phyloP scores from a whole-genome alignment of 1,140 invertebrate species.

The Drosophila funebris region DNA sequence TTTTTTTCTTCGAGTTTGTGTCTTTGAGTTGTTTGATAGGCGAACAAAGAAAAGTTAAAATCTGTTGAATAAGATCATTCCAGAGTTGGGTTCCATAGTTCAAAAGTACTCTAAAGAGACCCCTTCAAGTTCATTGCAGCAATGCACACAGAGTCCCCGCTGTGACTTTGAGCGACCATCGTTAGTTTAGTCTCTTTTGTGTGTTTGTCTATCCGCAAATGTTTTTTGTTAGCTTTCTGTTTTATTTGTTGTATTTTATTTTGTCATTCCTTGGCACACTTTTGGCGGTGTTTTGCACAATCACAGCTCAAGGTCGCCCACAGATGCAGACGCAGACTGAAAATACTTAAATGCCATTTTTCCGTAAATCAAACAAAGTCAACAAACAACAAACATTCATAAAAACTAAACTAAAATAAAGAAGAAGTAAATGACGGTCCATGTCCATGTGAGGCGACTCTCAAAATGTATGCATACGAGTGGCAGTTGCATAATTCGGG shows the following conservation, averaged over 20 bases:
- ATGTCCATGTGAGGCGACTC: constrained; percentile 24
- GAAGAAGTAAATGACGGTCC: constrained; percentile 6
- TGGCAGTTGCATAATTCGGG: constrained; percentile 40
- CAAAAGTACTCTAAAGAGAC: constrained; percentile 2
- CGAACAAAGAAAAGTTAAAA: constrained; percentile 18
- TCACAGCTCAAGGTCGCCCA: constrained; percentile 27
- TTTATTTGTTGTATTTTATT: neutral
- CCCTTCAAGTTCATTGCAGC: constrained; percentile 57
- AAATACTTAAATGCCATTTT: constrained; percentile 24
- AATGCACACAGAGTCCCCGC: constrained; percentile 4
- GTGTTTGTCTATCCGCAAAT: neutral
- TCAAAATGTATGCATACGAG: constrained; percentile 25
- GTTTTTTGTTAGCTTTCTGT: neutral
- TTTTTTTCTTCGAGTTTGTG: neutral
- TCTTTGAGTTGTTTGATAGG: neutral
- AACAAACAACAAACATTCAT: constrained; percentile 27
- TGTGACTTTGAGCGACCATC: neutral
- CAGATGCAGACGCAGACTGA: neutral
- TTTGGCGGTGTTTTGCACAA: constrained; percentile 23
- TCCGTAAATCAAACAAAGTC: constrained; percentile 33
- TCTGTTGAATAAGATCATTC: constrained; percentile 21
- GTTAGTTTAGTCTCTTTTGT: neutral
- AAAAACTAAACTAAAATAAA: constrained; percentile 1
- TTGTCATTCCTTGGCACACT: constrained; percentile 29
- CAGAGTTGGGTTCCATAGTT: neutral